These are phyloP conservation scores for Ectemnius continuus DNA, from an alignment of 2,888 invertebrate genomes.

Conservation along the genomic window DNA sequence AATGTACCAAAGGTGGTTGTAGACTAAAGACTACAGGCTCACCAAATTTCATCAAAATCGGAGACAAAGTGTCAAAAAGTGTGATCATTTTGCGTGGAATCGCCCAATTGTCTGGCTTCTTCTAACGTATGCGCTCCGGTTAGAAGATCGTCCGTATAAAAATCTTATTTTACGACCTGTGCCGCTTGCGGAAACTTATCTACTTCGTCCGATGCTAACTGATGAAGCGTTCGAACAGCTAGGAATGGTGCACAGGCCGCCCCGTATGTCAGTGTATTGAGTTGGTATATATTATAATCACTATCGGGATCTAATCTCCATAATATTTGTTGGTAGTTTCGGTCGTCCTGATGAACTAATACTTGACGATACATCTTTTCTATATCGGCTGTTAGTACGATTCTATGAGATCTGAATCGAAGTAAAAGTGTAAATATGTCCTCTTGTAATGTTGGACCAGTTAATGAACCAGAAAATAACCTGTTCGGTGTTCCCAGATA, in stretches of 20 bases:
- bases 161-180: not conserved
- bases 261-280: not conserved
- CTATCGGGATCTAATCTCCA: not conserved
- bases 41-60: no score
- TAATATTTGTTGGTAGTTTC: not conserved
- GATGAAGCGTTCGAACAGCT: not conserved
- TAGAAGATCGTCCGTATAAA: not conserved
- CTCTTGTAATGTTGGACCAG: no score
- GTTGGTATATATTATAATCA: no score
- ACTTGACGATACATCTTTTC: slow-evolving; percentile 14
- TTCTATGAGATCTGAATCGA: no score
- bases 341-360: not conserved
- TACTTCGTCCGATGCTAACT: not conserved
- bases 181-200: not conserved
- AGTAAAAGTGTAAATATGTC: no score
- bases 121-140: not conserved
- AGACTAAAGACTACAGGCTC: no score
- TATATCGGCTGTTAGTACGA: not conserved
- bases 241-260: not conserved
- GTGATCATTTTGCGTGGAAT: no score
- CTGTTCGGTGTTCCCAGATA: not conserved
- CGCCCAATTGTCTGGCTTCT: not conserved
- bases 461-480: slow-evolving; percentile 9
- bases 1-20: no score
- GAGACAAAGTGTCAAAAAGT: no score